These are phyloP conservation scores for Poecilia latipinna DNA, from an alignment of 2,113 vertebrate species.

Conservation along the genomic window DNA sequence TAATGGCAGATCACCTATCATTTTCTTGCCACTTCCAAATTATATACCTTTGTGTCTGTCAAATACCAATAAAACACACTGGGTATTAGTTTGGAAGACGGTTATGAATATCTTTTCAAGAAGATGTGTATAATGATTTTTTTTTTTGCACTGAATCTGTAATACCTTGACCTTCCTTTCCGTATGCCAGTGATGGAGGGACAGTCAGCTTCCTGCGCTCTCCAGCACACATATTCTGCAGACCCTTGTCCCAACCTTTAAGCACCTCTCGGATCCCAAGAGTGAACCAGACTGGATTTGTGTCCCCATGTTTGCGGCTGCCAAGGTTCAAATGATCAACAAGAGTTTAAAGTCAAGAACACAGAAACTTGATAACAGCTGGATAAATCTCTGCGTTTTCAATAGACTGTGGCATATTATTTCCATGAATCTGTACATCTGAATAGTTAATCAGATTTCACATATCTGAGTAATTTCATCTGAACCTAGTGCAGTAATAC, in stretches of 20 bases:
- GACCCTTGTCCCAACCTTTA: constrained; percentile 93
- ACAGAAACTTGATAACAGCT: background rate
- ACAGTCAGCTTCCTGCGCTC: constrained; percentile 91
- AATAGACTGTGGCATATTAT: background rate
- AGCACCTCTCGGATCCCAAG: constrained; percentile 91
- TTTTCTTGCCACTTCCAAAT: background rate
- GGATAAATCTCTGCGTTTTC: background rate
- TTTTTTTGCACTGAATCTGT: background rate
- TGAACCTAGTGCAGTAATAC: background rate
- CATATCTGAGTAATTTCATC: background rate
- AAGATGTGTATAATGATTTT: background rate
- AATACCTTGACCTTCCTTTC: constrained; percentile 96
- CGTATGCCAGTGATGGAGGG: constrained; percentile 90
- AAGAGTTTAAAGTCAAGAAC: constrained; percentile 8
- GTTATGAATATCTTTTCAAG: background rate
- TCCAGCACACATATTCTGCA: constrained; percentile 92
- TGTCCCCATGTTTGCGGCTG: constrained; percentile 89
- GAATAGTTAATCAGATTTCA: too few species aligned
- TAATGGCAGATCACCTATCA: too few species aligned
- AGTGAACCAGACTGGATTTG: constrained; percentile 94
- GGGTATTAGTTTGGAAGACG: background rate
- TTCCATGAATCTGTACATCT: background rate
- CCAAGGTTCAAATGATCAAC: constrained; percentile 36
- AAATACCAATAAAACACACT: background rate
- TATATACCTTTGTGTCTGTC: background rate